Percentiles rank a stretch among this genome's conserved stretches.
These are phyloP conservation scores for Macrophya annulata DNA, from an alignment of 2,888 invertebrate genomes.

Conservation along the genomic window DNA sequence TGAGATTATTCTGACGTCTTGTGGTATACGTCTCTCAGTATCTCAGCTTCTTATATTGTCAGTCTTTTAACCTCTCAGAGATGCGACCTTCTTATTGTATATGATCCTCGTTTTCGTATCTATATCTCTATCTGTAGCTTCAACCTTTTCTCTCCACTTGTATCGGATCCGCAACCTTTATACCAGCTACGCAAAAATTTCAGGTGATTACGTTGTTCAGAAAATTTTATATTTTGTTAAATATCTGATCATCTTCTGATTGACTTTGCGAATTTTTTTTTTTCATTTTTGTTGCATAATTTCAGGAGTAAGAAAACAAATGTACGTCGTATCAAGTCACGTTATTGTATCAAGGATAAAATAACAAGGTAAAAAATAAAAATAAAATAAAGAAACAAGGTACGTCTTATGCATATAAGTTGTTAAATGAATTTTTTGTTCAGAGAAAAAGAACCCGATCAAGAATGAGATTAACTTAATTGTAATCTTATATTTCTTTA, in stretches of 20 bases:
- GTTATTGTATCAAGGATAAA: neutral
- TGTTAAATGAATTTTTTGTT: neutral
- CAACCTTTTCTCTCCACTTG: neutral
- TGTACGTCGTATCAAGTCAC: neutral
- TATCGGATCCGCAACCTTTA: slow-evolving; percentile 5
- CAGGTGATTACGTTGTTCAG: neutral
- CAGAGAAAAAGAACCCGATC: slow-evolving; percentile 17
- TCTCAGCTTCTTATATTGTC: slow-evolving; percentile 50
- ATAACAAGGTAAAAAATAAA: neutral
- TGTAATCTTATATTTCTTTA: slow-evolving; percentile 50
- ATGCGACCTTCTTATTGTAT: slow-evolving; percentile 48
- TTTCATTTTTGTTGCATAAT: neutral
- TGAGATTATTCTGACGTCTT: slow-evolving; percentile 36
- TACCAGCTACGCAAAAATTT: slow-evolving; percentile 3
- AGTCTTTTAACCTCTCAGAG: slow-evolving; percentile 30
- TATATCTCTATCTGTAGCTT: slow-evolving; percentile 39
- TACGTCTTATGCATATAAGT: neutral
- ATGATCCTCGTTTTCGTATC: slow-evolving; percentile 48
- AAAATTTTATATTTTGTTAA: neutral
- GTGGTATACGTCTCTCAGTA: slow-evolving; percentile 23
- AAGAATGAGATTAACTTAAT: slow-evolving; percentile 46
- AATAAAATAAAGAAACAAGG: neutral
- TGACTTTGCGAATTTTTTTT: neutral
- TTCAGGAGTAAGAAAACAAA: neutral
- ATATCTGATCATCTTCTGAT: neutral